A percentile compares a stretch with the other conserved stretches of the same genome.
Conservation (phyloP, 2,797 vertebrate species). For the Phylloscopus collybita region DNA sequence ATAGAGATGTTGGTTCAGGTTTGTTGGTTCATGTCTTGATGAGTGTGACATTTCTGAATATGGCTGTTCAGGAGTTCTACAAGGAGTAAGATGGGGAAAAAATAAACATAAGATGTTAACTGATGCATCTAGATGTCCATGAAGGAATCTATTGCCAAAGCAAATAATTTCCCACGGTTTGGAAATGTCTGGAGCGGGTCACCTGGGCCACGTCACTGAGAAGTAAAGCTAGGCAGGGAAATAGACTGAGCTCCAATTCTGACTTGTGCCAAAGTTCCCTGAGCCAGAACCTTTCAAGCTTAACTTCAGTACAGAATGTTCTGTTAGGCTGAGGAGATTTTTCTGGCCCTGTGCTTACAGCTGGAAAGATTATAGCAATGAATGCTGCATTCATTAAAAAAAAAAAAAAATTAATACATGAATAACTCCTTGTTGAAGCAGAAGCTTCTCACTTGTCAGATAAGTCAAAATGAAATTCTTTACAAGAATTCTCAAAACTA, state of each 20-base stretch:
- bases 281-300: not conserved
- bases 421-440: not conserved
- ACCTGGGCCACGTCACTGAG: not conserved
- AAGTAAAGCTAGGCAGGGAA: not conserved
- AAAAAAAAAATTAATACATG: not conserved
- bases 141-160: not conserved
- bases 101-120: not conserved
- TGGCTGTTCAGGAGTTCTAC: not conserved
- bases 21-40: not conserved
- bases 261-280: not conserved
- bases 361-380: conserved; percentile 1
- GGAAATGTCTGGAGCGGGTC: not conserved
- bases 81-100: not conserved
- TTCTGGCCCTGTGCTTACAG: not conserved
- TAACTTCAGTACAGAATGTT: conserved; percentile 18
- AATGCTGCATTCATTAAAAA: not conserved
- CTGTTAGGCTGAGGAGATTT: not conserved
- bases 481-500: not conserved
- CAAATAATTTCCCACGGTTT: not conserved
- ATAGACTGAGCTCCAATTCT: not conserved
- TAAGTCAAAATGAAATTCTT: not conserved
- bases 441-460: not conserved
- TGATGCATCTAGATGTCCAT: not conserved
- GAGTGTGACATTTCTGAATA: not conserved
- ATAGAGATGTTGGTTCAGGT: not conserved